phyloP scores from a whole-genome alignment of 2,113 vertebrate species.

The Cyprinodon tularosa region DNA sequence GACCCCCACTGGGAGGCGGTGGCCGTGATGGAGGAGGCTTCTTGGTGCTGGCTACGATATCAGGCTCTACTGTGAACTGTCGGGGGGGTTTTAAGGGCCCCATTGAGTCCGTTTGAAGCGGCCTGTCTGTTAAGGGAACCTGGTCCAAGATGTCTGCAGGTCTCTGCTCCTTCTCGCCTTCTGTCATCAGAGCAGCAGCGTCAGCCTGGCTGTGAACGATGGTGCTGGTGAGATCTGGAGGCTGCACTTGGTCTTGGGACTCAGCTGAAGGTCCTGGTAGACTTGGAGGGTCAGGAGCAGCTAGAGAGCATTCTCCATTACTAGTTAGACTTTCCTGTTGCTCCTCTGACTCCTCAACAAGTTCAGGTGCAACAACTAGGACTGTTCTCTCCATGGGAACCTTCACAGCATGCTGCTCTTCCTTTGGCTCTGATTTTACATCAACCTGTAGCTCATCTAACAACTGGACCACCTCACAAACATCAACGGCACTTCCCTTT shows the following conservation, averaged over 20 bases:
- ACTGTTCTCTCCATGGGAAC: constrained; percentile 57
- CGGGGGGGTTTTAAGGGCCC: constrained; percentile 89
- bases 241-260: constrained; percentile 57
- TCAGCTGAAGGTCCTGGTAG: constrained; percentile 20
- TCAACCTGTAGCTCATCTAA: constrained; percentile 65
- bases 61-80: constrained; percentile 90
- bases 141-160: constrained; percentile 82
- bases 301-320: constrained; percentile 38
- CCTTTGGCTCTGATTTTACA: constrained; percentile 32
- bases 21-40: constrained; percentile 90
- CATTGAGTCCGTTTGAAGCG: constrained; percentile 75
- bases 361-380: constrained; percentile 28
- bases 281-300: constrained; percentile 30
- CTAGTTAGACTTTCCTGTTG: constrained; percentile 26
- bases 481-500: constrained; percentile 81
- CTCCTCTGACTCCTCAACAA: constrained; percentile 33
- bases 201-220: constrained; percentile 52
- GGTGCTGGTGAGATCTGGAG: constrained; percentile 80
- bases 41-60: constrained; percentile 98
- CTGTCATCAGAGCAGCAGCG: constrained; percentile 40
- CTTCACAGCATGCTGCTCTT: constrained; percentile 48
- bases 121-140: constrained; percentile 62
- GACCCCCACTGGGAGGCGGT: constrained; percentile 85
- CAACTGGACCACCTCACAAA: constrained; percentile 81
- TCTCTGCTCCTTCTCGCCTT: constrained; percentile 64